Evolutionary conservation across 2,113 vertebrate species (phyloP), one percentile per base, ranked within the genome.

Genomic region (Mesoclemmys tuberculata): DNA sequence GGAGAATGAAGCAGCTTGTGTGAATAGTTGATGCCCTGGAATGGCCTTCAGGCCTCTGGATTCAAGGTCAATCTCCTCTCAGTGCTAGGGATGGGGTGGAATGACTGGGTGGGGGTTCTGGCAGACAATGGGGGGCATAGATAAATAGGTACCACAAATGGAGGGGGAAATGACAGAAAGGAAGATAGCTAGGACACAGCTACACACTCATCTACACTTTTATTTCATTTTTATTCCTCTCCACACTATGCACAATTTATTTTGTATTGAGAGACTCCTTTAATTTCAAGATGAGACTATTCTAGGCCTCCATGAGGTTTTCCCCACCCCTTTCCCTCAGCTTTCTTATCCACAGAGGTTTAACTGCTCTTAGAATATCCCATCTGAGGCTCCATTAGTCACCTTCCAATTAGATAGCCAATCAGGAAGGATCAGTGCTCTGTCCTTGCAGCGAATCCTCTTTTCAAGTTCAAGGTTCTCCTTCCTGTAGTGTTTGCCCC

Each of bases 31-130:
- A 88, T 97, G 95, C 90, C 95, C 96, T 92, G 14, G 0, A 89
- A 84, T 94, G 95, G 96, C 97, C 95, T 96, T 90, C 93, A 89
- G 93, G 90, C 4, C 0, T 94, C 96, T 94, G 93, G 89, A 35
- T 85, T 74, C 94, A 88, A 97, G 96, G 96, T 95, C 78, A 82
- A 31, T 44, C 11, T 58, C 54, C 81, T 44, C 26, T 29, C 52
- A 4, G 0, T 1, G 9, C 0, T 0, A n/a, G 22, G 51, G 80
- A 87, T 93, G 48, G 64, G 81, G 29, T 14, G 31, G 29, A 12
- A 31, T 18, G 16, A 8, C n/a, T 10, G 64, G 22, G n/a, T n/a
- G n/a, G n/a, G n/a, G n/a, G n/a, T n/a, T n/a, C n/a, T n/a, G 29
- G 78, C 78, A 49, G 78, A 2, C 27, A 12, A 46, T 16, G 10